A percentile compares a stretch with the other conserved stretches of the same genome.
phyloP scores from a whole-genome alignment of 2,797 vertebrate genomes.

The Bovichtus variegatus region DNA sequence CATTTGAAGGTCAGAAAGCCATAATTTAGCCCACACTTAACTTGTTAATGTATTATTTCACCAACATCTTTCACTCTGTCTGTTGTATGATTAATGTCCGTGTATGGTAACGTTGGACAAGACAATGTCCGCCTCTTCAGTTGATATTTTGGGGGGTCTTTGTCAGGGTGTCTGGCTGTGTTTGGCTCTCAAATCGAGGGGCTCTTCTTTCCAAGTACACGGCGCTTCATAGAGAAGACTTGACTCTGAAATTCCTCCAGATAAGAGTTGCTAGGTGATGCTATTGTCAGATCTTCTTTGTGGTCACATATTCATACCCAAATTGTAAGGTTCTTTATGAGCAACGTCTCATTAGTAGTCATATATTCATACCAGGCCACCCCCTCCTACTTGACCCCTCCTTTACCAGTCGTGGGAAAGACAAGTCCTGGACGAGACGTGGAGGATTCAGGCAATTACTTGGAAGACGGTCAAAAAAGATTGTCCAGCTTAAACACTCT shows the following conservation, averaged over 20 bases:
- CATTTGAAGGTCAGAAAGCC: constrained; percentile 68
- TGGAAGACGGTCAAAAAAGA: constrained; percentile 57
- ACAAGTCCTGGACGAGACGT: constrained; percentile 73
- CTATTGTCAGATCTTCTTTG: constrained; percentile 83
- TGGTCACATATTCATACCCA: constrained; percentile 87
- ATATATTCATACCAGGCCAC: constrained; percentile 87
- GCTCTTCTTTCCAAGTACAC: constrained; percentile 79
- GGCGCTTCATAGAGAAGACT: constrained; percentile 79
- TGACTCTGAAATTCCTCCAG: constrained; percentile 87
- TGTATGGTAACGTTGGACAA: constrained; percentile 68
- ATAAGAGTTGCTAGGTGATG: constrained; percentile 85
- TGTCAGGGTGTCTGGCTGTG: constrained; percentile 72
- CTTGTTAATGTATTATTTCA: constrained; percentile 80
- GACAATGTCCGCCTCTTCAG: constrained; percentile 75
- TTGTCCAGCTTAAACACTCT: constrained; percentile 54
- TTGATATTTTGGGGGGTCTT: constrained; percentile 69
- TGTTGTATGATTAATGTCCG: constrained; percentile 81
- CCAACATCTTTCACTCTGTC: constrained; percentile 65
- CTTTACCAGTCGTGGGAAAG: constrained; percentile 87
- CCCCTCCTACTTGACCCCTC: constrained; percentile 86
- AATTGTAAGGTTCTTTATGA: constrained; percentile 80
- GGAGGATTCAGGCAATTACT: constrained; percentile 72
- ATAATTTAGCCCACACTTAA: constrained; percentile 79
- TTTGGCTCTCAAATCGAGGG: constrained; percentile 78
- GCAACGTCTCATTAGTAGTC: constrained; percentile 86